phyloP scores from a whole-genome alignment of 2,113 vertebrate genomes.

The Cinclus mexicanus region DNA sequence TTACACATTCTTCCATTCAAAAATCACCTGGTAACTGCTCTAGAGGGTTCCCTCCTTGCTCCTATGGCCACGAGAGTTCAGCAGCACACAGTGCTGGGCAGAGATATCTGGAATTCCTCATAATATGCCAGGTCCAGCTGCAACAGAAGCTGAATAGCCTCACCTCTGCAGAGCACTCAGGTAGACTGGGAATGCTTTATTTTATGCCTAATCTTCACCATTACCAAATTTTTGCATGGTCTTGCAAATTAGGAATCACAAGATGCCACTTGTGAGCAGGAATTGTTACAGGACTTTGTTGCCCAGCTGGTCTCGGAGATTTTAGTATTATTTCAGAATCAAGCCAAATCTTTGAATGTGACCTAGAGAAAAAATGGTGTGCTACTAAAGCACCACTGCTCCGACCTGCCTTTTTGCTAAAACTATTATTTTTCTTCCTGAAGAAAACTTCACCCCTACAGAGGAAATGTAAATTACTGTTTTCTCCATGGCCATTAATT shows the following conservation, averaged over 20 bases:
- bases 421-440: not conserved
- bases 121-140: not conserved
- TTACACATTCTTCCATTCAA: not conserved
- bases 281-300: not conserved
- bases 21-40: not conserved
- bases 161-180: not conserved
- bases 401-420: not conserved
- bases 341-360: not conserved
- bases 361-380: not conserved
- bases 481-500: conserved; percentile 11
- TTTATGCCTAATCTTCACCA: not conserved
- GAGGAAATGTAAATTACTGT: conserved; percentile 1
- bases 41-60: not conserved
- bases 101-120: not conserved
- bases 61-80: not conserved
- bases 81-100: not conserved
- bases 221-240: not conserved
- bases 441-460: not conserved
- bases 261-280: not conserved
- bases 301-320: not conserved
- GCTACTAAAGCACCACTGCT: not conserved
- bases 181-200: not conserved
- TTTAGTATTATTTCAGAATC: not conserved
- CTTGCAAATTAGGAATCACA: not conserved
- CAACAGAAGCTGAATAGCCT: not conserved